Conservation (phyloP, 2,888 invertebrate genomes). For the Tridacna gigas region DNA sequence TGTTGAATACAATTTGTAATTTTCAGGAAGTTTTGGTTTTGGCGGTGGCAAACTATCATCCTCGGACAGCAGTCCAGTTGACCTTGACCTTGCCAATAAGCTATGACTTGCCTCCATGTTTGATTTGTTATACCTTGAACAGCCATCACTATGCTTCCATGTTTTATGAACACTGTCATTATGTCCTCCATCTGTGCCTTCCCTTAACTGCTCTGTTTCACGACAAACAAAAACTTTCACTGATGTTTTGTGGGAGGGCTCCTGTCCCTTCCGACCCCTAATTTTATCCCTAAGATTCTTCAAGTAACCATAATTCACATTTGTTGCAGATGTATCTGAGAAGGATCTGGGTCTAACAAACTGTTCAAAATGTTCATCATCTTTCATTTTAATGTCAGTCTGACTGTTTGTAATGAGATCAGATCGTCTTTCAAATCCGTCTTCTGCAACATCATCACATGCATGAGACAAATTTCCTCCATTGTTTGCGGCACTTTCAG, state of each 20-base stretch:
- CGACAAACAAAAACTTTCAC: slow-evolving; percentile 57
- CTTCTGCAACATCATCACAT: not conserved
- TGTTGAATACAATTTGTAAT: slow-evolving; percentile 16
- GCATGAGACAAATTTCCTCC: slow-evolving; percentile 16
- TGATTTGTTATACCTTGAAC: not conserved
- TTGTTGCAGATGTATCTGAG: slow-evolving; percentile 51
- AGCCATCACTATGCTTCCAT: not conserved
- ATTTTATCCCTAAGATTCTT: slow-evolving; percentile 27
- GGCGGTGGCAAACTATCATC: slow-evolving; percentile 25
- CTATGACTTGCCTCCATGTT: not conserved
- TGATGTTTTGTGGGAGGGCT: slow-evolving; percentile 22
- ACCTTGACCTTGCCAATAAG: slow-evolving; percentile 7
- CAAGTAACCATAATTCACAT: slow-evolving; percentile 35
- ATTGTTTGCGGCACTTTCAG: not conserved
- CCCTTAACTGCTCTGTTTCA: slow-evolving; percentile 36
- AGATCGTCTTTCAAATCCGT: not conserved
- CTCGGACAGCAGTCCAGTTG: not conserved
- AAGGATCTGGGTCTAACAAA: slow-evolving; percentile 60
- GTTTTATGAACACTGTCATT: not conserved
- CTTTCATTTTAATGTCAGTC: slow-evolving; percentile 6
- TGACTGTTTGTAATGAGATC: not conserved
- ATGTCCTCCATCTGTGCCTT: too few relatives aligned
- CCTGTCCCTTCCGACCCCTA: slow-evolving; percentile 17
- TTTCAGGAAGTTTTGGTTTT: slow-evolving; percentile 47
- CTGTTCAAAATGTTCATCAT: slow-evolving; percentile 25